Evolutionary conservation across 92 coral and sea anemone species (phyloP).

Genomic region (Montipora capitata): DNA sequence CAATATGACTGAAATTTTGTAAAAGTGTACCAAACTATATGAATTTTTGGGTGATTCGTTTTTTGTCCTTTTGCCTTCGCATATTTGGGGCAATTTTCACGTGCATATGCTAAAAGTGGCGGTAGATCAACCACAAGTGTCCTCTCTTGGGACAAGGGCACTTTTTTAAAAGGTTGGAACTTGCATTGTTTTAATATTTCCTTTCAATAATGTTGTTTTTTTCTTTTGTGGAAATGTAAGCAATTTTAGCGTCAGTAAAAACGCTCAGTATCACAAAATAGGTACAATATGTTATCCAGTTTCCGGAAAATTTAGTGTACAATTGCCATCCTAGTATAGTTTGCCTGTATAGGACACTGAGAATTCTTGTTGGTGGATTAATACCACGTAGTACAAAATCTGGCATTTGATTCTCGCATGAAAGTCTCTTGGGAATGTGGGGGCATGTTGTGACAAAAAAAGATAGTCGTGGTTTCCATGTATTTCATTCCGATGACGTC

Average conservation of each 20-base stretch:
- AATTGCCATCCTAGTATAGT: not conserved
- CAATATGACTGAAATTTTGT: no score
- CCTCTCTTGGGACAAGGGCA: not conserved
- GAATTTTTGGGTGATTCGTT: no score
- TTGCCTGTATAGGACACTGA: no score
- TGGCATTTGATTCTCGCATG: not conserved
- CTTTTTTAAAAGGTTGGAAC: no score
- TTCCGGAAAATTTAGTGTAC: not conserved
- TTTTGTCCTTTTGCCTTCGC: no score
- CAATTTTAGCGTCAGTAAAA: not conserved
- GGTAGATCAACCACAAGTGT: constrained; percentile 12
- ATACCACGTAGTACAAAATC: not conserved
- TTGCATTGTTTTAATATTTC: constrained; percentile 10
- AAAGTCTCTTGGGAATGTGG: not conserved
- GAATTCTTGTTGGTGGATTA: no score
- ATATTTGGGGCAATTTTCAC: no score
- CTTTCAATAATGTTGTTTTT: constrained; percentile 5
- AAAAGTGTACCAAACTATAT: no score
- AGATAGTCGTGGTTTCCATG: not conserved
- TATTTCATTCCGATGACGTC: no score
- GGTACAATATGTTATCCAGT: constrained; percentile 5
- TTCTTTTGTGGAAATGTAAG: not conserved
- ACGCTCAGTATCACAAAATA: constrained; percentile 1
- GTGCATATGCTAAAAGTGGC: no score
- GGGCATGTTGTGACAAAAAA: not conserved